Conservation (phyloP, 2,113 vertebrate species). For the Hystrix cristata region DNA sequence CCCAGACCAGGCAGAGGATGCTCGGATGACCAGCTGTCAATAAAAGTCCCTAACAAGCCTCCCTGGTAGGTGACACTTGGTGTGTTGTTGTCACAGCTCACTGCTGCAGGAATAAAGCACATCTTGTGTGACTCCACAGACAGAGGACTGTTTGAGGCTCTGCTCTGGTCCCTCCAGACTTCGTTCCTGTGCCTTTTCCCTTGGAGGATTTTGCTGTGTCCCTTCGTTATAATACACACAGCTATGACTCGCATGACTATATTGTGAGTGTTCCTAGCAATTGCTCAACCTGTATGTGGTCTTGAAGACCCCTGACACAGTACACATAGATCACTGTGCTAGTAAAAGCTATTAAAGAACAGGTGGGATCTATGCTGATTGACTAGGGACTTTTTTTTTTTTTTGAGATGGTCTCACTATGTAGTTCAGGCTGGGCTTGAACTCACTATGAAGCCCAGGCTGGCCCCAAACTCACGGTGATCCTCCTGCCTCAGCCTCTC, state of each 20-base stretch:
- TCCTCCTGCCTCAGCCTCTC: too few species aligned
- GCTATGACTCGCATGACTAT: fast-evolving
- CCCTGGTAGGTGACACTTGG: neutral
- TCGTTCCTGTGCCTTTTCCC: neutral
- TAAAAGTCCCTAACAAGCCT: neutral
- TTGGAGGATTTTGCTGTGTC: neutral
- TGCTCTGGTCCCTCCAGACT: neutral
- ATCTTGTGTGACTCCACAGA: too few species aligned
- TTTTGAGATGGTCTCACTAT: too few species aligned
- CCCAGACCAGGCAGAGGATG: too few species aligned
- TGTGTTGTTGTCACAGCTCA: neutral
- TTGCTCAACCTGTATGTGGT: neutral
- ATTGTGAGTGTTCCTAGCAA: neutral
- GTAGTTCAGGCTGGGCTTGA: too few species aligned
- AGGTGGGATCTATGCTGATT: neutral
- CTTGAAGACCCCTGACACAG: neutral
- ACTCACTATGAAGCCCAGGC: too few species aligned
- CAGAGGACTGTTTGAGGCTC: neutral
- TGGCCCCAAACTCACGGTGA: too few species aligned
- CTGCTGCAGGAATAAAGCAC: neutral
- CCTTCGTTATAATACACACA: neutral
- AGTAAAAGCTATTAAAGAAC: neutral
- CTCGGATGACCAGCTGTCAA: neutral
- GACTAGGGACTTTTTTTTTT: too few species aligned
- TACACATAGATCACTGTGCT: neutral